Conservation (phyloP, 92 coral and sea anemone species). For the Porites rus region DNA sequence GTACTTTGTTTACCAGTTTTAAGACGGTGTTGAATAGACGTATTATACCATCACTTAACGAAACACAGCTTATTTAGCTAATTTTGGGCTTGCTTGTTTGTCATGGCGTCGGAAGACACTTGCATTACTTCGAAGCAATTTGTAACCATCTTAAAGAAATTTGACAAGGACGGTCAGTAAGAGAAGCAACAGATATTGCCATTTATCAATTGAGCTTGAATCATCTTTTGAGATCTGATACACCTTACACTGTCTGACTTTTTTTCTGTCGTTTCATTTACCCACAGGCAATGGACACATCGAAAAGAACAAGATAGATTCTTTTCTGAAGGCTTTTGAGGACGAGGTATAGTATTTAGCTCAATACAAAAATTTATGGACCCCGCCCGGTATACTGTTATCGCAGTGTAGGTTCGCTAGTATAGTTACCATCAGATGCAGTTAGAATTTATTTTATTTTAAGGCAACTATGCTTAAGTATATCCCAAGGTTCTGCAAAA, state of each 20-base stretch:
- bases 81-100: neutral
- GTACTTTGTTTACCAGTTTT: neutral
- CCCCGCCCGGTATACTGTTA: neutral
- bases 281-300: conserved; percentile 26
- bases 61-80: neutral
- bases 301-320: conserved; percentile 11
- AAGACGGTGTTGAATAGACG: neutral
- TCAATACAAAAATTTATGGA: neutral
- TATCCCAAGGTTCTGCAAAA: too few relatives aligned
- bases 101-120: conserved; percentile 20
- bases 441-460: neutral
- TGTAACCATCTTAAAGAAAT: conserved; percentile 23
- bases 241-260: neutral
- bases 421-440: neutral
- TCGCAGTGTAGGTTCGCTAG: neutral
- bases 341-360: conserved; percentile 36
- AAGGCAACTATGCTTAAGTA: too few relatives aligned
- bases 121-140: conserved; percentile 22
- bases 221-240: neutral
- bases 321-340: conserved; percentile 32
- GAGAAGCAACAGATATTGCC: neutral
- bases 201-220: neutral
- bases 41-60: neutral
- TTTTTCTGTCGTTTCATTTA: too few relatives aligned
- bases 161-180: conserved; percentile 43